Conservation (phyloP, 2,797 vertebrate species). For the Prunella strophiata region DNA sequence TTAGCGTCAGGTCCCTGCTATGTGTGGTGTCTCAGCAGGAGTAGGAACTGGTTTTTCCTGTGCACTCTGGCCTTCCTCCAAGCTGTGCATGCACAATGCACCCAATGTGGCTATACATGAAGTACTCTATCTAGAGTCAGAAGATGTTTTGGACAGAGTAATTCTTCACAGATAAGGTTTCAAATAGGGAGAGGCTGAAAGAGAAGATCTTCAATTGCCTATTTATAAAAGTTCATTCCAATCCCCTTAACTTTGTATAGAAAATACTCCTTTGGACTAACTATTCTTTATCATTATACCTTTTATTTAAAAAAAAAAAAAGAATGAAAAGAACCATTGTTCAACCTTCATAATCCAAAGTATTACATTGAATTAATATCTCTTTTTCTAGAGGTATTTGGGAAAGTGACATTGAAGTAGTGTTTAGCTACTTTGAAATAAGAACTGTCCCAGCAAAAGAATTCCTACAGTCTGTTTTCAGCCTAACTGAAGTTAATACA, state of each 20-base stretch:
- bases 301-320: background rate
- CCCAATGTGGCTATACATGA: background rate
- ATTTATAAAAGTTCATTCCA: background rate
- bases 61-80: background rate
- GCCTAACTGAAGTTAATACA: background rate
- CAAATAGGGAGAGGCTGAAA: background rate
- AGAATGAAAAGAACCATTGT: background rate
- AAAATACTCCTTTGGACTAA: background rate
- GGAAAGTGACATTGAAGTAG: background rate
- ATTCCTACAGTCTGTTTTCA: background rate
- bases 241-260: background rate
- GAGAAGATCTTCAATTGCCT: background rate
- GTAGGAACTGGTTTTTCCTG: slow-evolving; percentile 30
- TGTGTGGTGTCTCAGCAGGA: background rate
- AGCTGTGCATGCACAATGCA: background rate
- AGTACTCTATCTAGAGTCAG: background rate
- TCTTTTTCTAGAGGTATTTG: background rate
- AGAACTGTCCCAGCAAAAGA: background rate
- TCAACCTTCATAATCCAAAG: background rate
- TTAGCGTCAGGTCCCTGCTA: accelerated
- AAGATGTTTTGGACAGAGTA: background rate
- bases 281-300: background rate
- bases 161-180: background rate
- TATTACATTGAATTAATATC: background rate
- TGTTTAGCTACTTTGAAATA: background rate